A percentile compares a stretch with the other conserved stretches of the same genome.
These are phyloP conservation scores for Procambarus clarkii DNA, from an alignment of 1,140 invertebrate species.

Conservation along the genomic window DNA sequence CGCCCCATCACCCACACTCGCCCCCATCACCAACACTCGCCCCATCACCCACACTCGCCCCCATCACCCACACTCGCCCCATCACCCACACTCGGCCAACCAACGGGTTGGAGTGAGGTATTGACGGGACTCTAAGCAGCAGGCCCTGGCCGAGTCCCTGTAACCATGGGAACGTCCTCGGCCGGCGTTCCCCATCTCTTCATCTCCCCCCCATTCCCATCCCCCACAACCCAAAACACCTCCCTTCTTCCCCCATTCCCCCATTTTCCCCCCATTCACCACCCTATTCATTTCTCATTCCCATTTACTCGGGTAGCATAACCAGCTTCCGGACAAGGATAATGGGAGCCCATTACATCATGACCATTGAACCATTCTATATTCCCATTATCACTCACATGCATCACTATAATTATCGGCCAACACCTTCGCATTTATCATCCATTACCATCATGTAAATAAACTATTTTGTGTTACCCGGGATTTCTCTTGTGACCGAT, in stretches of 20 bases:
- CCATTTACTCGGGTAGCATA: neutral
- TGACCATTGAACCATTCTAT: neutral
- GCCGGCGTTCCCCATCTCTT: neutral
- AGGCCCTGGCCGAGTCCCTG: neutral
- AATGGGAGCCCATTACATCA: neutral
- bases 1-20: too few species aligned
- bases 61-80: neutral
- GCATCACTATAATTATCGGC: too few species aligned
- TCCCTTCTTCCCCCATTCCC: neutral
- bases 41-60: too few species aligned
- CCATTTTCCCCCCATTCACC: neutral
- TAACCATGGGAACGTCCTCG: slow-evolving; percentile 5
- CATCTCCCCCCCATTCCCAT: neutral
- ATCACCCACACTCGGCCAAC: too few species aligned
- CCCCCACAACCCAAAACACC: too few species aligned
- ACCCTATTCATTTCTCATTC: neutral
- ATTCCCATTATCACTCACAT: neutral
- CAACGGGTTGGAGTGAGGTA: neutral
- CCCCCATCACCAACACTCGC: too few species aligned
- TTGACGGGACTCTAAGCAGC: neutral
- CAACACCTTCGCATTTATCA: too few species aligned
- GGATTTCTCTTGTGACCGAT: too few species aligned
- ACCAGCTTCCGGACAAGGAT: too few species aligned
- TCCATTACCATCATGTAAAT: too few species aligned
- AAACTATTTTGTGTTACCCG: too few species aligned